Evolutionary conservation across 2,888 invertebrate genomes (phyloP), one percentile per base, ranked within the genome.

Genomic region (Eumacrocentrus americanus): DNA sequence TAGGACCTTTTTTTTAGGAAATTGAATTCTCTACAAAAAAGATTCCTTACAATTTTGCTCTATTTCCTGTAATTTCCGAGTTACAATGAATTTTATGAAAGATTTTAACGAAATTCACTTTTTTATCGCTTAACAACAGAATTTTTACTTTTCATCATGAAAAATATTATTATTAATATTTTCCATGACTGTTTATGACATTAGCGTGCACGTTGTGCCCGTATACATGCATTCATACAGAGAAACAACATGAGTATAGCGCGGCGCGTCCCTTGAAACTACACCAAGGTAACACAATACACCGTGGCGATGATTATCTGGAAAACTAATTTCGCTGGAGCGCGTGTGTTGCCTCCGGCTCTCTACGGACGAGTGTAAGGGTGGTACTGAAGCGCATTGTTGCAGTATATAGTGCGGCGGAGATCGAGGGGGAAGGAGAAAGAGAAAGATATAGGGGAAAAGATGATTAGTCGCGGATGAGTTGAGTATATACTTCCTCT

Each of bases 281-380:
- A 70, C 67, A 37, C 25, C 16, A 72, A 72, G 66, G 72, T 67
- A 70, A 68, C 71, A 79, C 79, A 80, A 80, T 80, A 76, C n/a
- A n/a, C 77, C 72, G 74, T 72, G 72, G 57, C 74, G 80, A 80
- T 80, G 78, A 79, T 80, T 80, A 80, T 80, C 80, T 77, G 76
- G 77, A 79, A 80, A 80, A 80, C 80, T 80, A 80, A 80, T 80
- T 80, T 79, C 75, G 74, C 72, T 73, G 71, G 59, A 46, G 47
- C 67, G 70, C 72, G 69, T 63, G 65, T 62, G 47, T 62, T 63
- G 67, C 68, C 67, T 70, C 65, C 61, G 65, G 64, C 62, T 67
- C 65, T 63, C 64, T n/a, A n/a, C n/a, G n/a, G 65, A 64, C 57
- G 61, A 62, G 55, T 52, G 60, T 61, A 59, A 56, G 61, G 62